Evolutionary conservation across 2,888 invertebrate genomes (phyloP).

Genomic region (Ceriagrion tenellum): DNA sequence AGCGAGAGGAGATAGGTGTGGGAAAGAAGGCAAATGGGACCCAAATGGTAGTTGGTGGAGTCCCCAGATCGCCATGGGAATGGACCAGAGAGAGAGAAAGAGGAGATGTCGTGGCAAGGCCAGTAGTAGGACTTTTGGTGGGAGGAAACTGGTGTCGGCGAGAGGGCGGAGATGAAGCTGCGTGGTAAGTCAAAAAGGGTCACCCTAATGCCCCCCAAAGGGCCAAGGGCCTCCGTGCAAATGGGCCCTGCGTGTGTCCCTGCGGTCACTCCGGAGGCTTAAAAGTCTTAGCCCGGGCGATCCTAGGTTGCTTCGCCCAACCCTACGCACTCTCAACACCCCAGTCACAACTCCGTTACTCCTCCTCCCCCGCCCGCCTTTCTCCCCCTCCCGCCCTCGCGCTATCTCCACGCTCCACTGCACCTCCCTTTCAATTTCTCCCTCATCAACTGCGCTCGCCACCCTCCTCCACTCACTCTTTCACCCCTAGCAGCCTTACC

Average conservation of each 20-base stretch:
- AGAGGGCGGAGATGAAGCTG: not conserved
- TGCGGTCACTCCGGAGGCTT: not conserved
- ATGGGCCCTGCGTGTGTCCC: not conserved
- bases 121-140: not conserved
- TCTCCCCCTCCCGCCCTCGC: not conserved
- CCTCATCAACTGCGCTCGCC: not conserved
- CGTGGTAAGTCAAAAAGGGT: conserved; percentile 4
- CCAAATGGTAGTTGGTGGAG: not conserved
- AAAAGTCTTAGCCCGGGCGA: not conserved
- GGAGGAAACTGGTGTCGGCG: not conserved
- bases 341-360: not conserved
- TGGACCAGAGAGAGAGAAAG: not conserved
- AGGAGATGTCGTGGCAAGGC: not conserved
- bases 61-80: not conserved
- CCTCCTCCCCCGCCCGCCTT: not conserved
- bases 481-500: not conserved
- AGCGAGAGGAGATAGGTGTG: no score
- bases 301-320: not conserved
- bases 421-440: not conserved
- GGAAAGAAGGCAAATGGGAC: no score
- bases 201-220: not conserved
- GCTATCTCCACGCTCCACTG: not conserved
- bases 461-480: not conserved
- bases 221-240: not conserved
- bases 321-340: not conserved